These are phyloP conservation scores for Nasonia oneida DNA, from an alignment of 2,888 invertebrate genomes.

Conservation along the genomic window DNA sequence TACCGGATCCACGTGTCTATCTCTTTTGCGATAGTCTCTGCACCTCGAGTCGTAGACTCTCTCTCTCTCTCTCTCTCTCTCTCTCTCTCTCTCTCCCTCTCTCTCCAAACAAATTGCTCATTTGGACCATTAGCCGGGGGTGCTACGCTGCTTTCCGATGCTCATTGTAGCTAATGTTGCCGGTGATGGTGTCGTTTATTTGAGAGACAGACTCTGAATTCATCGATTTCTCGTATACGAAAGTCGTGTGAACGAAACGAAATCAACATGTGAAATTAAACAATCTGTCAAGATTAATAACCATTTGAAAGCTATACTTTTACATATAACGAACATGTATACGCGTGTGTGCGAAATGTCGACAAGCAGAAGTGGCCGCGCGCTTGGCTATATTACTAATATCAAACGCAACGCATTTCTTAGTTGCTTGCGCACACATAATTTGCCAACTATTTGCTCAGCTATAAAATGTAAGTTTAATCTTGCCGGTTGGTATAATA, in stretches of 20 bases:
- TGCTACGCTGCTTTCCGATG: not conserved
- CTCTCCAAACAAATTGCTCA: slow-evolving; percentile 59
- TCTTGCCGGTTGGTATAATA: slow-evolving; percentile 24
- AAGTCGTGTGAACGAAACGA: not conserved
- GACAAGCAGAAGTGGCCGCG: too few species aligned
- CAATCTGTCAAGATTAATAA: too few species aligned
- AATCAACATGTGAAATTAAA: too few species aligned
- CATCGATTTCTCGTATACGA: not conserved
- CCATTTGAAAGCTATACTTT: too few species aligned
- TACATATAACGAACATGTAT: too few species aligned
- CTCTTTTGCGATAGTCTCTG: not conserved
- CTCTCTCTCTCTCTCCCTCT: not conserved
- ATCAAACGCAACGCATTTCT: slow-evolving; percentile 10
- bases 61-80: not conserved
- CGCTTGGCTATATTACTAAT: not conserved
- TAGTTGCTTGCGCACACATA: not conserved
- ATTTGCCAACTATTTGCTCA: slow-evolving; percentile 5
- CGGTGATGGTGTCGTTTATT: not conserved
- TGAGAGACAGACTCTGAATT: not conserved
- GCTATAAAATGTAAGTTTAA: slow-evolving; percentile 21
- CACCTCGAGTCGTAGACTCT: not conserved
- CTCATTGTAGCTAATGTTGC: not conserved
- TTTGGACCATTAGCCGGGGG: slow-evolving; percentile 37
- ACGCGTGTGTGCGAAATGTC: too few species aligned
- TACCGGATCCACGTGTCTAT: slow-evolving; percentile 51